Evolutionary conservation across 23 tunicate species (phyloP), one percentile per base, ranked within the genome.

Genomic region (Trididemnum clinides): DNA sequence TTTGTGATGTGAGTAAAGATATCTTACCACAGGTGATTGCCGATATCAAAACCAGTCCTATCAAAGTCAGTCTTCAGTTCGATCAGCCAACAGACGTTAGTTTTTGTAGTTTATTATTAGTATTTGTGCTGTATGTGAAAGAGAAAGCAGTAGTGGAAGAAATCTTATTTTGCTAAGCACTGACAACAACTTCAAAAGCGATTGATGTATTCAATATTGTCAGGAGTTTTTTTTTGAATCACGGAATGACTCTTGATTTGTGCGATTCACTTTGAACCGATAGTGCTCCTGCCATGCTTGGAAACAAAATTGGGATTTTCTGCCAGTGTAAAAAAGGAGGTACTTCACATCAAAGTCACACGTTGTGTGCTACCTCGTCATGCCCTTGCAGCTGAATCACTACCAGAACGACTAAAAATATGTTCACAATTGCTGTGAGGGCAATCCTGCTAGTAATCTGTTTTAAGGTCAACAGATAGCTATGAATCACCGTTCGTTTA

Each of bases 81-180:
- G 83, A 78, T 51, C 66, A 78, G 62, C 51, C 83, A 39, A 78
- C 83, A 78, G 83, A 78, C 62, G 83, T 78, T 37, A 69, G 37
- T 69, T 62, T 20, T 6, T 62, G 70, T 62, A 62, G 70, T 62
- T 23, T 10, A 23, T 62, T 62, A 62, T 62, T 69, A 37, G 76
- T 51, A 25, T 39, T 78, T 26, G 83, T 78, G 28, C 59, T 72
- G n/a, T 69, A 69, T 69, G 39, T 69, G 76, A 69, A 69, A 69
- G 76, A 69, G n/a, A 59, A 69, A 69, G 82, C 50, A 38, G 82
- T 71, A 29, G 57, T 71, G 54, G 51, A 74, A 74, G 81, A 74
- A n/a, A 35, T 74, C n/a, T 36, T 62, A 69, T 69, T 69, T 69
- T 69, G 76, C 30, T 10, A 69, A 69, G 18, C 76, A 69, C 38